Evolutionary conservation across 64 coral and sea anemone species (phyloP), one percentile per base, ranked within the genome.

Genomic region (Stichodactyla mertensii): DNA sequence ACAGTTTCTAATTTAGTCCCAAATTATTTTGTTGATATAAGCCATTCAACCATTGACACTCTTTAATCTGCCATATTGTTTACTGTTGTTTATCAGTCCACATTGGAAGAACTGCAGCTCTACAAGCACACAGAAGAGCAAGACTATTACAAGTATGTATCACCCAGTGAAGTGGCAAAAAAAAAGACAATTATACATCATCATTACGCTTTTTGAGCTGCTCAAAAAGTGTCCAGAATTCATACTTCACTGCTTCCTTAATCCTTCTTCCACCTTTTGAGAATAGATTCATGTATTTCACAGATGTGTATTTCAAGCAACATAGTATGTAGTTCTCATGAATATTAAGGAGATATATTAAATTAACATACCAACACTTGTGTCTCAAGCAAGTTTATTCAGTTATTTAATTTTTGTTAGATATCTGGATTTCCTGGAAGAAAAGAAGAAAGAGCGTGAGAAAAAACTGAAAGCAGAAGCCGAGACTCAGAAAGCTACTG

Each of bases 111-210:
- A 71, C 64, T 93, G 6, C 84, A 89, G 80, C 85, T 93, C 81
- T 87, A 89, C 20, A 89, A 89, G 22, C 80, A 89, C 16, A 86
- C 92, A 6, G 95, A 98, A 53, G 89, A 94, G 19, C 95, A 98
- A 71, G 89, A 98, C 54, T 98, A 94, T 86, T 87, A 92, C 2
- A 94, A 92, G 92, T 98, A 77, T 79, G 89, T 84, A 26, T 22
- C 83, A 69, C 26, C 52, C 15, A 7, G 1, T 5, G 18, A 13
- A 36, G 45, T 10, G 8, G 45, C 61, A 12, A 16, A 59, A 59
- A 59, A 16, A 16, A 59, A 12, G 57, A 59, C 57, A 59, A 16
- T 59, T 12, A 59, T 16, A 59, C 15, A 59, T 16, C 57, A 10
- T 59, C 10, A 0, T 7, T 57, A 27, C 24, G 0, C n/a, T 83